These are phyloP conservation scores for Cottus gobio DNA, from an alignment of 2,113 vertebrate genomes.

Conservation along the genomic window DNA sequence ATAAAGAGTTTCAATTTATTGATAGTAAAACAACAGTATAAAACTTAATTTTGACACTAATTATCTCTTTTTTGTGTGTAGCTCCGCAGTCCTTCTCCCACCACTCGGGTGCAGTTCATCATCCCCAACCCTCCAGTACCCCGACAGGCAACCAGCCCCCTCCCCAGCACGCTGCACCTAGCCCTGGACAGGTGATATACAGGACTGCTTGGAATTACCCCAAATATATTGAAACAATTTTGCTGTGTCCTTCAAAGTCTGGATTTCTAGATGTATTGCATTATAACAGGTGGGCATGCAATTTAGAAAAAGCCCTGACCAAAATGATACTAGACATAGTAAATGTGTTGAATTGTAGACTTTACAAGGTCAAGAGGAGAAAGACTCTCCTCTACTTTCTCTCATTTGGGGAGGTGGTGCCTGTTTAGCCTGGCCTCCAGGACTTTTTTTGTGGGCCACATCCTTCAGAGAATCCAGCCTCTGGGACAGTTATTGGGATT, in stretches of 20 bases:
- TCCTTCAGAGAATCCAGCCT: background rate
- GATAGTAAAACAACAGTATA: background rate
- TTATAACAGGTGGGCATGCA: background rate
- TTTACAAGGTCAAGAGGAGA: background rate
- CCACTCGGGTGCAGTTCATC: slow-evolving; percentile 89
- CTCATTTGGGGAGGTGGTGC: background rate
- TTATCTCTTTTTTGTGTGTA: slow-evolving; percentile 41
- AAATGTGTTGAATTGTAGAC: background rate
- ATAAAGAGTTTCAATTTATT: background rate
- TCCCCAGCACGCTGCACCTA: slow-evolving; percentile 91
- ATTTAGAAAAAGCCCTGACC: background rate
- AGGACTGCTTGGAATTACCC: background rate
- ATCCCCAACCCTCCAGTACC: slow-evolving; percentile 92
- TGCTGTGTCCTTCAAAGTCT: background rate
- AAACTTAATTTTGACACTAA: background rate
- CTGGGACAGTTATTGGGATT: background rate
- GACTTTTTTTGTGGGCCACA: background rate
- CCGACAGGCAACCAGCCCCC: slow-evolving; percentile 92
- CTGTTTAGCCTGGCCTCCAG: background rate
- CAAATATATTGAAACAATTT: background rate
- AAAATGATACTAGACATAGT: background rate
- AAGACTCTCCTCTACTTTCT: background rate
- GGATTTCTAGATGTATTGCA: background rate
- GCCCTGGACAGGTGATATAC: slow-evolving; percentile 89
- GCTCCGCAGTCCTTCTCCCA: slow-evolving; percentile 91